Conservation (phyloP, 1,140 invertebrate species). For the Magallana gigas region DNA sequence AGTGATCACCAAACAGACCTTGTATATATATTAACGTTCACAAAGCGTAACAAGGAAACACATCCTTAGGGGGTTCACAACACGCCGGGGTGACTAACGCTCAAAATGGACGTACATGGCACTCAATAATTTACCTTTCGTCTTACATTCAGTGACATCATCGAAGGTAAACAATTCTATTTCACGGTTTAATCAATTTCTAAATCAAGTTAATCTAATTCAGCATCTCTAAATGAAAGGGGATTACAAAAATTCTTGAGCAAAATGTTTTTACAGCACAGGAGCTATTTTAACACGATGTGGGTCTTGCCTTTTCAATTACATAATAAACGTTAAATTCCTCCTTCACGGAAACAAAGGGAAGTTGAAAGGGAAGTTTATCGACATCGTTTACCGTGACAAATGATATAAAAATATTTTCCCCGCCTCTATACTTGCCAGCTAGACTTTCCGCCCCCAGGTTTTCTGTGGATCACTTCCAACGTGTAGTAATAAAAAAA, state of each 20-base stretch:
- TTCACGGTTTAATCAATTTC: too few species aligned
- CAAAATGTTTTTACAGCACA: neutral
- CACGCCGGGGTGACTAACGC: too few species aligned
- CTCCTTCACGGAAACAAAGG: neutral
- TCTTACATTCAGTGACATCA: too few species aligned
- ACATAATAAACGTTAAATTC: neutral
- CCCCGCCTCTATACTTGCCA: neutral
- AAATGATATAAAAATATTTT: neutral
- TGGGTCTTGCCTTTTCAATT: neutral
- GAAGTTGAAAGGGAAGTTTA: neutral
- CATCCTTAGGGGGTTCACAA: too few species aligned
- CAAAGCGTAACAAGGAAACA: too few species aligned
- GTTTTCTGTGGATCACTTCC: neutral
- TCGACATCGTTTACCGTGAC: neutral
- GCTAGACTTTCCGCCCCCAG: neutral
- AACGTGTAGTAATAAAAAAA: constrained; percentile 3
- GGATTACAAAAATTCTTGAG: neutral
- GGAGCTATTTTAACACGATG: neutral
- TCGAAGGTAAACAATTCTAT: too few species aligned
- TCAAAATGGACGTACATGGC: too few species aligned
- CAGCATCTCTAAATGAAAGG: too few species aligned
- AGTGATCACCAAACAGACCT: too few species aligned
- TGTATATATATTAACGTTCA: too few species aligned
- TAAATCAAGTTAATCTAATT: too few species aligned
- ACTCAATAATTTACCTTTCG: too few species aligned